Base-by-base conservation (phyloP, 2,113 vertebrate genomes). In the Athene cunicularia region DNA sequence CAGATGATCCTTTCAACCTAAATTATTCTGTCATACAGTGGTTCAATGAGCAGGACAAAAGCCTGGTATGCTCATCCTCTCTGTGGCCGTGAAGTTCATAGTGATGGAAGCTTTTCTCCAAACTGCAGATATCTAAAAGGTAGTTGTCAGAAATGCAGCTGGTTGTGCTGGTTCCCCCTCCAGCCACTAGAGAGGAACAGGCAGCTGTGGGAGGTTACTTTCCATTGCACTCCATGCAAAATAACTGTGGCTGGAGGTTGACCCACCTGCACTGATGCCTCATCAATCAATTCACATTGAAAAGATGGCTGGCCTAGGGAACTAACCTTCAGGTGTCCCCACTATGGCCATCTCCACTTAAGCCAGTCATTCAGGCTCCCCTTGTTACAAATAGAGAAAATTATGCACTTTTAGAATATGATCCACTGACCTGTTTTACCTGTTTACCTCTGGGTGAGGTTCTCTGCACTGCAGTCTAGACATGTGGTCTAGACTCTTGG, bases 221-320 rank as follows among this genome's bases (percentile, higher is more conserved):
- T 60, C 39, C 14, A 27, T 39, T 39, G 33, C 37, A 35, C 6
- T n/a, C 37, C 58, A 83, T n/a, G 43, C 43, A n/a, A 72, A 79
- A 33, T 39, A 71, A 33, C 52, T 59, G 64, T 58, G 35, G 10
- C 41, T 62, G 67, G 47, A 43, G 35, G 52, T 6, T 58, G 27
- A 66, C 20, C 10, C 23, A 30, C 14, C 16, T 66, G 9, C 37
- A 47, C 3, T 39, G 45, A 32, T 47, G 32, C 33, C 50, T 26
- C 22, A 30, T 26, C 5, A 1, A 50, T 11, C n/a, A 43, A 6
- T 5, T 27, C 17, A 27, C 14, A 8, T 0, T 16, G 73, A 33
- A 10, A 56, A 27, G 67, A 15, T 16, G 50, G 3, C 37, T 68
- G 71, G 27, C 39, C 35, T 35, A 50, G 71, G 22, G 26, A 49